These are phyloP conservation scores for Trissolcus basalis DNA, from an alignment of 1,140 invertebrate genomes.

Conservation along the genomic window DNA sequence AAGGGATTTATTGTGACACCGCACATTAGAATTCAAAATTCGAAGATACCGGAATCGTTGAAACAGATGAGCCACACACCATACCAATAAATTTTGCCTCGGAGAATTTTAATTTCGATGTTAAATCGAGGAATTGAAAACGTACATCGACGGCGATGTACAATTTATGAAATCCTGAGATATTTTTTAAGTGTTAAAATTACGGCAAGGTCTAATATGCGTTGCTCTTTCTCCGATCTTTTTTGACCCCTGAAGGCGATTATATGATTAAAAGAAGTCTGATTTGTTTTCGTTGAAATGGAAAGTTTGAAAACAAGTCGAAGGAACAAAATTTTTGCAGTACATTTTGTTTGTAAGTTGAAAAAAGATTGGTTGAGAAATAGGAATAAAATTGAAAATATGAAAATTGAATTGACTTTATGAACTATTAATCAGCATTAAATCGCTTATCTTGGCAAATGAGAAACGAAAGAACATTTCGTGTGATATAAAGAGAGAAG, in stretches of 20 bases:
- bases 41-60: conserved; percentile 39
- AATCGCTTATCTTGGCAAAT: conserved; percentile 24
- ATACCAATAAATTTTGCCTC: conserved; percentile 52
- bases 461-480: conserved; percentile 20
- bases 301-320: background rate
- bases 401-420: too few relatives aligned
- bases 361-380: background rate
- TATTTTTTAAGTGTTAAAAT: conserved; percentile 46
- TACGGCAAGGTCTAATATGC: conserved; percentile 41
- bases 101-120: conserved; percentile 58
- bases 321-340: too few relatives aligned
- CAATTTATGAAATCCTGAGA: conserved; percentile 49
- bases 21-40: conserved; percentile 57
- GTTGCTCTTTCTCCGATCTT: background rate
- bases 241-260: background rate
- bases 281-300: background rate
- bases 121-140: conserved; percentile 52
- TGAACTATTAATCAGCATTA: conserved; percentile 31
- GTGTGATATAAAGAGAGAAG: conserved; percentile 39
- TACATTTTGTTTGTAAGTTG: background rate
- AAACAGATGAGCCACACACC: conserved; percentile 52
- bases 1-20: conserved; percentile 55
- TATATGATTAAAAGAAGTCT: too few relatives aligned
- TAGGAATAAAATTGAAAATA: too few relatives aligned
- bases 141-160: conserved; percentile 34